A percentile compares a stretch with the other conserved stretches of the same genome.
These are phyloP conservation scores for Motacilla alba DNA, from an alignment of 2,113 vertebrate species.

Conservation along the genomic window DNA sequence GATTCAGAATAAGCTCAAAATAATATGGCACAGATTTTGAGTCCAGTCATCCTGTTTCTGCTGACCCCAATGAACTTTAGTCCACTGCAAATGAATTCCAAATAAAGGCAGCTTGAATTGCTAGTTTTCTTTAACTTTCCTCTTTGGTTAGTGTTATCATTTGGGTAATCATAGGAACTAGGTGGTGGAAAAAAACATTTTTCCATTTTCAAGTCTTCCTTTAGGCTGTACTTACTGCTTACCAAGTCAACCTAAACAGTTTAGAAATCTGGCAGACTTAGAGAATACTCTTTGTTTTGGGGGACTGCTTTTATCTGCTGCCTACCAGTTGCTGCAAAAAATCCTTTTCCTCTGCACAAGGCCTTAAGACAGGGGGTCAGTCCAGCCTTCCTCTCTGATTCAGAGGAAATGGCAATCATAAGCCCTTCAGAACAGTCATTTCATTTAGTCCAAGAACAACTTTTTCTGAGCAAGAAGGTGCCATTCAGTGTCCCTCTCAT, in stretches of 20 bases:
- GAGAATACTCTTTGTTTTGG: neutral
- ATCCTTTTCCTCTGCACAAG: neutral
- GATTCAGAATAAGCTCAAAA: neutral
- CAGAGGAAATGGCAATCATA: neutral
- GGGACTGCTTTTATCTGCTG: neutral
- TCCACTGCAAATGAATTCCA: neutral
- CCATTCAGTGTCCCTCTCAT: neutral
- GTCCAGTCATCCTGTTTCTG: neutral
- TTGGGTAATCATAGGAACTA: neutral
- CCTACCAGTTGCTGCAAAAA: neutral
- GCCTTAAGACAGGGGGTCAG: neutral
- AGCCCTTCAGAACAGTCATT: neutral
- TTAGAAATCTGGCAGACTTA: neutral
- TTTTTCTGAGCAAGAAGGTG: neutral
- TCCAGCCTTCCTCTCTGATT: neutral
- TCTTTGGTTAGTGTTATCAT: neutral
- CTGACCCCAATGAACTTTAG: neutral
- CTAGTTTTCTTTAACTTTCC: neutral
- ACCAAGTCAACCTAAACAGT: neutral
- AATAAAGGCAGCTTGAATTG: neutral
- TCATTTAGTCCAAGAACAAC: neutral
- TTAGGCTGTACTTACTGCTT: neutral
- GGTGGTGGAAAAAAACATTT: neutral
- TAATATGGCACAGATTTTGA: neutral
- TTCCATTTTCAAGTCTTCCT: neutral